A percentile compares a stretch with the other conserved stretches of the same genome.
Evolutionary conservation across 92 coral and sea anemone genomes (phyloP).

Genomic region (Phymanthus crucifer): DNA sequence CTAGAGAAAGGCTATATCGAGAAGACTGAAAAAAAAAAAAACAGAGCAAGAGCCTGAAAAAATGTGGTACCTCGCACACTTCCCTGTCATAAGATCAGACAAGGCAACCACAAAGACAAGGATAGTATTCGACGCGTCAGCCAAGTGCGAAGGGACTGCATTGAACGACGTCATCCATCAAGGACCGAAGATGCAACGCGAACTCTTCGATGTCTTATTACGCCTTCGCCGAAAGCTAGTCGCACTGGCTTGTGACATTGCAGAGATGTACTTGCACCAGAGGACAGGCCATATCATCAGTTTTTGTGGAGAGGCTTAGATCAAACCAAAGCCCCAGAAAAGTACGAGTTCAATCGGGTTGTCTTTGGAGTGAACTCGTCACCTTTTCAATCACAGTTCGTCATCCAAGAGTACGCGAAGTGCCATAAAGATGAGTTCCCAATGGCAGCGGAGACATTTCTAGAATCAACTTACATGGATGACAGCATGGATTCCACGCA

Average conservation of each 20-base stretch:
- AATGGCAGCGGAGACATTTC: constrained; percentile 49
- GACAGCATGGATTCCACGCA: constrained; percentile 42
- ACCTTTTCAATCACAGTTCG: constrained; percentile 59
- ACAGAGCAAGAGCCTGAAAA: constrained; percentile 26
- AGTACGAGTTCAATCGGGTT: constrained; percentile 48
- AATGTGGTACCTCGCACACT: constrained; percentile 62
- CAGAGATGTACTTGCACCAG: constrained; percentile 67
- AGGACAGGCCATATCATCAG: constrained; percentile 52
- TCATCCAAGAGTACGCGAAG: constrained; percentile 36
- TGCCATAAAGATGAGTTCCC: constrained; percentile 29
- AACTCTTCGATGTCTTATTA: constrained; percentile 49
- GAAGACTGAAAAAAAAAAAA: constrained; percentile 32
- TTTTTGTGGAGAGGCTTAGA: constrained; percentile 52
- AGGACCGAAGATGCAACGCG: constrained; percentile 62
- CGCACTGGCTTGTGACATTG: constrained; percentile 59
- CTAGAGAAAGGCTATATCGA: constrained; percentile 45
- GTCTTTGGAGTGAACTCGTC: constrained; percentile 55
- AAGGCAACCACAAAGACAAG: constrained; percentile 69
- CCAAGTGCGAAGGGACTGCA: constrained; percentile 50
- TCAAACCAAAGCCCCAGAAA: constrained; percentile 46
- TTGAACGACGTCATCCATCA: constrained; percentile 55
- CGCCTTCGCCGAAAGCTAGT: constrained; percentile 59
- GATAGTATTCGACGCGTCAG: constrained; percentile 61
- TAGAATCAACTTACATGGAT: constrained; percentile 56
- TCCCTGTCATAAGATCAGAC: constrained; percentile 71